Evolutionary conservation across 2,797 vertebrate genomes (phyloP), one percentile per base, ranked within the genome.

Genomic region (Leptoclinus maculatus): DNA sequence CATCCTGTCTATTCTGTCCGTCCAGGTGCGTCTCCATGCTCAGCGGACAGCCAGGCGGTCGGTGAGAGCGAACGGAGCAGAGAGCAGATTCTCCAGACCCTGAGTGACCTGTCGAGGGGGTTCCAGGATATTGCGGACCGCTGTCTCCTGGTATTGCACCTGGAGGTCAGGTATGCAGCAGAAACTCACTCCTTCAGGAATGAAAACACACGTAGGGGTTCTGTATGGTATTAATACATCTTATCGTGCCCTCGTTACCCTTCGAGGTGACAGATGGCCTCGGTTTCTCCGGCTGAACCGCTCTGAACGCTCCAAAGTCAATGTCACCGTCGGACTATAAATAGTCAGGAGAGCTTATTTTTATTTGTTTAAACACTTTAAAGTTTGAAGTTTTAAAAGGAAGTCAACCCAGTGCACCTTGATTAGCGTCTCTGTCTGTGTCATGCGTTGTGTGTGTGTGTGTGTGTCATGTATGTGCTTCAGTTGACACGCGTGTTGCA

Each of bases 61-160:
- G 84, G 95, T 65, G 97, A 98, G 39, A 96, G 94, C 0, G 94
- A 95, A 0, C 96, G 97, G 0, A 96, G 96, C 17, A 95, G 97
- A 0, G 98, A 99, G 62, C 97, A 98, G 93, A 99, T 99, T 90
- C 93, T 97, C 71, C 97, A 98, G 90, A 98, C 96, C 0, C 94
- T 99, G 11, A 95, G 88, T 0, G 97, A 99, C 88, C 94, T 99
- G 73, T 96, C 97, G 84, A 96, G 91, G 71, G 95, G 96, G 32
- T 99, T 99, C 88, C 98, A 99, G 84, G 98, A 98, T 66, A 97
- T 99, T 87, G 97, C 98, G 0, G 96, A 99, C 83, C 97, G 97
- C 87, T 99, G 98, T 91, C 94, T 99, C 78, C 95, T 99, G 38
- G 97, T 96, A 7, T 92, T 99, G 34, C 98, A 99, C 87, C 87